Percentiles rank a stretch among this genome's conserved stretches.
These are phyloP conservation scores for Scaptomyza hsui DNA, from an alignment of 1,140 invertebrate genomes.

Conservation along the genomic window DNA sequence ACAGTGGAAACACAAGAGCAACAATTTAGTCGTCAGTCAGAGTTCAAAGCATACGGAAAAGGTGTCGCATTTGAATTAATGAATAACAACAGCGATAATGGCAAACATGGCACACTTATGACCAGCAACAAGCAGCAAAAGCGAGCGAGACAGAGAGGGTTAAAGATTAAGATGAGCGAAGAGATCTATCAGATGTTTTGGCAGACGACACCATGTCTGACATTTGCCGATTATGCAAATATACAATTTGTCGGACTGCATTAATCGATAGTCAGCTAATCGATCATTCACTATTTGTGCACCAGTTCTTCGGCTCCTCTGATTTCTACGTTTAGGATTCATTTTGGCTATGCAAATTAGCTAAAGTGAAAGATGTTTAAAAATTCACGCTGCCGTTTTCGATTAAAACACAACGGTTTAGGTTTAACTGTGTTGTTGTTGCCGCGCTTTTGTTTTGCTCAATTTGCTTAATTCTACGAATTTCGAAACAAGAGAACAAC, in stretches of 20 bases:
- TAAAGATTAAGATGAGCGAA: neutral
- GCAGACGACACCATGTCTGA: slow-evolving; percentile 58
- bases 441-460: slow-evolving; percentile 37
- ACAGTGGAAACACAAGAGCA: slow-evolving; percentile 32
- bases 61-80: slow-evolving; percentile 79
- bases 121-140: slow-evolving; percentile 19
- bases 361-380: slow-evolving; percentile 61
- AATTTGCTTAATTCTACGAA: slow-evolving; percentile 70
- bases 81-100: slow-evolving; percentile 61
- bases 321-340: slow-evolving; percentile 32
- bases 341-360: slow-evolving; percentile 23
- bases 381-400: slow-evolving; percentile 48
- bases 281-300: slow-evolving; percentile 60
- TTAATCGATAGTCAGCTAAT: slow-evolving; percentile 62
- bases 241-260: slow-evolving; percentile 42
- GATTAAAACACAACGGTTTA: slow-evolving; percentile 11
- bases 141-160: slow-evolving; percentile 10
- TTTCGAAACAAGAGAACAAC: slow-evolving; percentile 30
- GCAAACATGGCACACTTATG: slow-evolving; percentile 46
- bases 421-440: slow-evolving; percentile 37
- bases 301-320: slow-evolving; percentile 48
- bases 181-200: slow-evolving; percentile 17
- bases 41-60: slow-evolving; percentile 65
- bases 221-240: slow-evolving; percentile 71
- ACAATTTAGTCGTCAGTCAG: slow-evolving; percentile 55